phyloP scores from a whole-genome alignment of 2,113 vertebrate genomes.

The Phoenicopterus ruber region DNA sequence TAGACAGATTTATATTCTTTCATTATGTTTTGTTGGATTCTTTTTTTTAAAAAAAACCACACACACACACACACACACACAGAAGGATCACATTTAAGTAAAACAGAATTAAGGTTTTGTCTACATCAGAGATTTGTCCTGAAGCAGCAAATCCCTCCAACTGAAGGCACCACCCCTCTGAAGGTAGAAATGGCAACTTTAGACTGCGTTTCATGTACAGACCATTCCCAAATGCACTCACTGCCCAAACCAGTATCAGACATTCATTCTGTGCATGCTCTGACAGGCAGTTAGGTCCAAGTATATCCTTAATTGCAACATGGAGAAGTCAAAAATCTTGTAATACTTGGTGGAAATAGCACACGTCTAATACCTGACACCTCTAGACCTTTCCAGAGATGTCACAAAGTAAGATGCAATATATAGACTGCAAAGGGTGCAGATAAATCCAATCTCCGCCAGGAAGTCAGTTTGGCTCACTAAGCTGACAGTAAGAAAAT shows the following conservation, averaged over 20 bases:
- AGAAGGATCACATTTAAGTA: not conserved
- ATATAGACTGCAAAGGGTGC: not conserved
- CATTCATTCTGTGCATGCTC: not conserved
- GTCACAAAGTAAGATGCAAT: not conserved
- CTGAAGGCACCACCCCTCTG: not conserved
- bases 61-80: too few species aligned
- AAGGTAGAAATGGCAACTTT: not conserved
- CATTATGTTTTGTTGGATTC: not conserved
- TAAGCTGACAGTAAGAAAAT: not conserved
- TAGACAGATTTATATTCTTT: not conserved
- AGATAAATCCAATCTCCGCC: not conserved
- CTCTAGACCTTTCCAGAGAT: not conserved
- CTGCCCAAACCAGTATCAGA: not conserved
- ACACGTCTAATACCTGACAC: not conserved
- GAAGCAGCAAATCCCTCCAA: not conserved
- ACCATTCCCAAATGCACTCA: not conserved
- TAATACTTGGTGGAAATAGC: not conserved
- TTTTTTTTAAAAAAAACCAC: too few species aligned
- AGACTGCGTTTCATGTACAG: not conserved
- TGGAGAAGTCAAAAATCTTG: not conserved
- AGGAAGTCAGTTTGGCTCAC: not conserved
- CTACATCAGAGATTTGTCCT: not conserved
- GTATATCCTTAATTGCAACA: not conserved
- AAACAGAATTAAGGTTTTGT: not conserved
- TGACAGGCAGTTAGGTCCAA: not conserved